Conservation (phyloP, 2,888 invertebrate species). For the Brenthis daphne region DNA sequence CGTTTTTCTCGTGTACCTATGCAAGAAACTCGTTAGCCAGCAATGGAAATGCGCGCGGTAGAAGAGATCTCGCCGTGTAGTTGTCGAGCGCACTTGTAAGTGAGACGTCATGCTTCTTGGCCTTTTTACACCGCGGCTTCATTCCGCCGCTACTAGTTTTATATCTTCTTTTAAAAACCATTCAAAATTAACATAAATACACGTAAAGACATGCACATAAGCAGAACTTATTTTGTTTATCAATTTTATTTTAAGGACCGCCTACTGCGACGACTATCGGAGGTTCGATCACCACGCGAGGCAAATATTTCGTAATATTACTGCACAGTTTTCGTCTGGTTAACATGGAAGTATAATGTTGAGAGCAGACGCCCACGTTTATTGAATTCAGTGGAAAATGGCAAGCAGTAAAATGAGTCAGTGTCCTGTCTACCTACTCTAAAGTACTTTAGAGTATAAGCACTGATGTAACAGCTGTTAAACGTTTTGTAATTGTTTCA, state of each 20-base stretch:
- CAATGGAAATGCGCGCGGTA: neutral
- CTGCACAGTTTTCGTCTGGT: constrained; percentile 7
- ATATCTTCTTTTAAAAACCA: constrained; percentile 1
- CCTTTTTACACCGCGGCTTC: neutral
- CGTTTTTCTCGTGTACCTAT: no score
- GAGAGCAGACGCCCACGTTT: neutral
- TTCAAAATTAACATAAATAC: constrained; percentile 5
- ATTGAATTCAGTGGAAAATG: neutral
- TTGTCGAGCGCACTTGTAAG: neutral
- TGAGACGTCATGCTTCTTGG: neutral
- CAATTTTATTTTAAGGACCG: constrained; percentile 10
- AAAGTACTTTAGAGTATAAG: no score
- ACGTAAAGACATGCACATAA: neutral
- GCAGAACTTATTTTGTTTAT: constrained; percentile 2
- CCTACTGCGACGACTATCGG: constrained; percentile 15
- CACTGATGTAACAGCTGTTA: no score
- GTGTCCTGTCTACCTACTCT: no score
- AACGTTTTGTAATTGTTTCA: no score
- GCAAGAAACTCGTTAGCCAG: no score
- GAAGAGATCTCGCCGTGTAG: neutral
- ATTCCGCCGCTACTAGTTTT: neutral
- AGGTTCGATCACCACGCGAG: constrained; percentile 19
- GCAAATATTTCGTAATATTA: constrained; percentile 10
- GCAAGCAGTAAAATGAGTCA: no score
- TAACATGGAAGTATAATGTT: neutral